Evolutionary conservation across 2,797 vertebrate genomes (phyloP).

Genomic region (Synanceia verrucosa): DNA sequence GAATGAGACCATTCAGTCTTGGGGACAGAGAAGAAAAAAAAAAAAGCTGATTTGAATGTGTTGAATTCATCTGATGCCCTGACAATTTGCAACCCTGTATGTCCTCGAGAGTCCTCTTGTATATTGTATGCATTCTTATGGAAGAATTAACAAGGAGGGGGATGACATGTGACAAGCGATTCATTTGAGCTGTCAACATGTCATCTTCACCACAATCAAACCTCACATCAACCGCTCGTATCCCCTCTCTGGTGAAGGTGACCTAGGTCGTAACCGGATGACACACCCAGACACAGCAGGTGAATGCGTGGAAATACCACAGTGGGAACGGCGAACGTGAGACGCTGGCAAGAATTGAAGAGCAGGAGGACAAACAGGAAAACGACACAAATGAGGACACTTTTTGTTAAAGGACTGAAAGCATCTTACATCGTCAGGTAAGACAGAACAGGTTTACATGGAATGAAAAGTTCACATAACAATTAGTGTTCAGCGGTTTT

Average conservation of each 20-base stretch:
- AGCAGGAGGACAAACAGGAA: background rate
- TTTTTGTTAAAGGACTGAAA: slow-evolving; percentile 1
- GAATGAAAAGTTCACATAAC: background rate
- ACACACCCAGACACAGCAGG: slow-evolving; percentile 75
- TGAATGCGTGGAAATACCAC: slow-evolving; percentile 61
- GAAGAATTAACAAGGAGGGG: slow-evolving; percentile 69
- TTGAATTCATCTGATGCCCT: slow-evolving; percentile 52
- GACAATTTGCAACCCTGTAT: slow-evolving; percentile 66
- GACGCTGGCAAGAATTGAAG: slow-evolving; percentile 4
- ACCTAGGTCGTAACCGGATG: slow-evolving; percentile 72
- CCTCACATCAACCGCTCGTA: slow-evolving; percentile 54
- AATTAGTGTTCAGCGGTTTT: background rate
- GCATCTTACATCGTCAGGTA: background rate
- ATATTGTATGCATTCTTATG: slow-evolving; percentile 69
- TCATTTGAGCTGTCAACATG: slow-evolving; percentile 81
- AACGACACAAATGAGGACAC: background rate
- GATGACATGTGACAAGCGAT: slow-evolving; percentile 75
- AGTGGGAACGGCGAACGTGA: slow-evolving; percentile 6
- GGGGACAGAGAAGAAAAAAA: slow-evolving; percentile 18
- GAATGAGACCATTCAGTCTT: slow-evolving; percentile 62
- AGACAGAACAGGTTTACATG: background rate
- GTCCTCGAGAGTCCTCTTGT: slow-evolving; percentile 54
- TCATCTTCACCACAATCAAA: slow-evolving; percentile 77
- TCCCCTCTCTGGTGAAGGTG: slow-evolving; percentile 67
- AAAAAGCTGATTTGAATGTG: slow-evolving; percentile 45